Evolutionary conservation across 2,888 invertebrate species (phyloP).

Genomic region (Amphimallon solstitiale): DNA sequence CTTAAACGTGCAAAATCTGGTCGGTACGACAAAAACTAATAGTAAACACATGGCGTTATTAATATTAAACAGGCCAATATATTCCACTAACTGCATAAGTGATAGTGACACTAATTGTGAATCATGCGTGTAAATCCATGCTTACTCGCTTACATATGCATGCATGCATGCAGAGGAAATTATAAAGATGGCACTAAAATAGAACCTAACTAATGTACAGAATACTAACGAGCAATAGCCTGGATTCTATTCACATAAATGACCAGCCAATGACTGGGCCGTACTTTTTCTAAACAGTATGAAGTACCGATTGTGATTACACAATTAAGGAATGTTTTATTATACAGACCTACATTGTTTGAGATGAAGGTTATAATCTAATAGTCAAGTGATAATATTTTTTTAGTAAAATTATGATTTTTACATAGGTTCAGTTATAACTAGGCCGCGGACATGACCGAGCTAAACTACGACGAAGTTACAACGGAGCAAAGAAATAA

Average conservation of each 20-base stretch:
- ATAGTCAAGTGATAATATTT: no score
- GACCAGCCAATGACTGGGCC: no score
- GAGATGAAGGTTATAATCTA: no score
- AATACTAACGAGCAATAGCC: background rate
- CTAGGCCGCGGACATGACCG: no score
- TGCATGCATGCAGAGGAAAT: background rate
- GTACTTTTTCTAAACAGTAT: no score
- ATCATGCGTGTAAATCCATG: conserved; percentile 26
- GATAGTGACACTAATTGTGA: conserved; percentile 30
- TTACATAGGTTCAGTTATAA: no score
- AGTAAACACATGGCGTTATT: conserved; percentile 26
- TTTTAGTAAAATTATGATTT: no score
- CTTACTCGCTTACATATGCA: conserved; percentile 22
- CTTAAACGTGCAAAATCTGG: conserved; percentile 13
- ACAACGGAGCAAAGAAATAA: no score
- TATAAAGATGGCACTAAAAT: conserved; percentile 13
- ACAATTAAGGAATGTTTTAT: no score
- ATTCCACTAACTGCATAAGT: conserved; percentile 23
- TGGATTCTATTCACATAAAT: background rate
- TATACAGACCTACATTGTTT: no score
- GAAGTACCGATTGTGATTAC: no score
- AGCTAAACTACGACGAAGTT: no score
- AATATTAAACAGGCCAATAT: conserved; percentile 24
- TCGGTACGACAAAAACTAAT: conserved; percentile 9
- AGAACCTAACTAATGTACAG: conserved; percentile 2